phyloP scores from a whole-genome alignment of 2,113 vertebrate species.

The Aldabrachelys gigantea region DNA sequence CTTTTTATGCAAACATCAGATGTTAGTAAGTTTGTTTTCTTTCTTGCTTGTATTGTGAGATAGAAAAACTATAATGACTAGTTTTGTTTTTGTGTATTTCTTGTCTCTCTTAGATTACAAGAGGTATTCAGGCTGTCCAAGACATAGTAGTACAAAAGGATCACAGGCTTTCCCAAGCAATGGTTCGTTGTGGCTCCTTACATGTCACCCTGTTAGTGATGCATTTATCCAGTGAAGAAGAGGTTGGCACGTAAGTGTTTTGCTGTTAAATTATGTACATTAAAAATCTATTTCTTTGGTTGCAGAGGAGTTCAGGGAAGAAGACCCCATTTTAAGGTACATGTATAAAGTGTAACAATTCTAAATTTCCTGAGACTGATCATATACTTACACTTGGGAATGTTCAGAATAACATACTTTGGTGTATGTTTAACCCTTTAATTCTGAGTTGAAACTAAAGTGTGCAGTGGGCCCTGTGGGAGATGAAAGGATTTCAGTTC shows the following conservation, averaged over 20 bases:
- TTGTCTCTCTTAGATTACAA: constrained; percentile 83
- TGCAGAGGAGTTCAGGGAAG: not conserved
- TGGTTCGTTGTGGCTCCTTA: constrained; percentile 85
- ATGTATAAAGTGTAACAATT: not conserved
- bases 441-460: not conserved
- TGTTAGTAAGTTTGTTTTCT: constrained; percentile 16
- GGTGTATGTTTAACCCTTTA: not conserved
- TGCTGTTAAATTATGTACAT: not conserved
- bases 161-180: constrained; percentile 83
- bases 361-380: not conserved
- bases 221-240: constrained; percentile 87
- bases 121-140: constrained; percentile 83
- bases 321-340: not conserved
- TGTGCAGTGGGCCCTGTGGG: not conserved
- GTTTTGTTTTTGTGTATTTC: constrained; percentile 30
- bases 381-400: not conserved
- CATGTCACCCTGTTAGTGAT: constrained; percentile 94
- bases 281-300: not conserved
- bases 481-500: not conserved
- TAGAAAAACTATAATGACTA: constrained; percentile 27
- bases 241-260: constrained; percentile 87
- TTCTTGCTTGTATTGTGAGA: constrained; percentile 21
- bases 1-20: not conserved
- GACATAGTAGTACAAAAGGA: constrained; percentile 86
- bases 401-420: not conserved